Evolutionary conservation across 2,113 vertebrate species (phyloP), one percentile per base, ranked within the genome.

Genomic region (Solea solea): DNA sequence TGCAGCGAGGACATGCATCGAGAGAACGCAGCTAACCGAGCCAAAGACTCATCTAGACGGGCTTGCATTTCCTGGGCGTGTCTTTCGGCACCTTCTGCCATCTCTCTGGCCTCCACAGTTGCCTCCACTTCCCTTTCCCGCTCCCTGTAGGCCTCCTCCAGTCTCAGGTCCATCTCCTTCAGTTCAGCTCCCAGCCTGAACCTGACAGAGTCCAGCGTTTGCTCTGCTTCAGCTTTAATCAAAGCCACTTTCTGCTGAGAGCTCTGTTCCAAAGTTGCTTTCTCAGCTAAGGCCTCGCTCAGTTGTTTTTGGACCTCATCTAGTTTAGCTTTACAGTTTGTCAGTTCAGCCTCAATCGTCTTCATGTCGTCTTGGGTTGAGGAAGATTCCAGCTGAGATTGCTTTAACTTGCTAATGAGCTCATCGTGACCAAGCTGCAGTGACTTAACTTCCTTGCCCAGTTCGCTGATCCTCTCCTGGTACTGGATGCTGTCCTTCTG

Each of bases 1-100:
- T 99, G 98, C 79, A 99, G 93, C 6, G 98, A 98, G 11, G 96
- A 98, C 98, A 99, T 99, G 87, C 96, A 97, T 61, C 93, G 95
- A 0, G 95, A 96, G 88, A 99, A 98, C 71, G 97, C 97, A 0
- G 95, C 96, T 25, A 99, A 93, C 70, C 96, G 91, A 42, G 96
- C 96, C 63, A 99, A 83, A 0, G 96, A 95, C 86, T 94, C 93
- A 9, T 97, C 95, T 40, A 98, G 89, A 39, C 77, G 95, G 14
- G 93, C 89, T 78, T 97, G 94, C 74, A 94, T 72, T 62, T 95
- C 88, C 74, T 94, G 94, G 9, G 92, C 86, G 54, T 95, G 94
- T 39, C 80, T 87, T 76, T 96, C 93, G 7, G 95, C 94, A 9
- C 45, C 81, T 48, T 90, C 90, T 41, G 95, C 81, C 4, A 89